Percentiles rank a stretch among this genome's conserved stretches.
phyloP scores from a whole-genome alignment of 2,113 vertebrate genomes.

The Engraulis encrasicolus region DNA sequence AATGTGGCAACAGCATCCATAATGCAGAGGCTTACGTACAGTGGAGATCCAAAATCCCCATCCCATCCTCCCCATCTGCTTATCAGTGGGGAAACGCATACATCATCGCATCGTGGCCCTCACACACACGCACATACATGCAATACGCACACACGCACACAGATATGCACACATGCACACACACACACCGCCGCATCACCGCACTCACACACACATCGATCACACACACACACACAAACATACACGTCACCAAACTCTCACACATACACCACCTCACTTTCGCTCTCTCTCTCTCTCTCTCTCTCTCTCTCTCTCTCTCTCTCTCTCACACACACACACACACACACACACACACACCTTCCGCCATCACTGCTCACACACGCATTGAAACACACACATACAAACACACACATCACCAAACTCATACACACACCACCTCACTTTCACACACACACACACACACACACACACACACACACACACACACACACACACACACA shows the following conservation, averaged over 20 bases:
- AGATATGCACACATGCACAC: not conserved
- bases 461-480: too few species aligned
- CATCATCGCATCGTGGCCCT: too few species aligned
- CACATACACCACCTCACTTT: too few species aligned
- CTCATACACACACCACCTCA: too few species aligned
- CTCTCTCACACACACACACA: too few species aligned
- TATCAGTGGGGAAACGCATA: not conserved
- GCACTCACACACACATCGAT: not conserved
- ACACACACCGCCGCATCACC: conserved; percentile 13
- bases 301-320: too few species aligned
- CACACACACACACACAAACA: not conserved
- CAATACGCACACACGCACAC: not conserved
- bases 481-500: not conserved
- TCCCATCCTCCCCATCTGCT: not conserved
- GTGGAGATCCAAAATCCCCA: not conserved
- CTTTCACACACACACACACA: too few species aligned
- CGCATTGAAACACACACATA: too few species aligned
- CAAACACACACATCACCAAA: too few species aligned
- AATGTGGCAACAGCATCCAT: conserved; percentile 8
- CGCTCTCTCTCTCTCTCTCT: too few species aligned
- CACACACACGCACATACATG: not conserved
- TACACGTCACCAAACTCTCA: not conserved
- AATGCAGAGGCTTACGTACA: not conserved
- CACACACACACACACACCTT: too few species aligned
- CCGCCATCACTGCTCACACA: too few species aligned